Base-by-base conservation (phyloP, 2,113 vertebrate species). In the Lathamus discolor region DNA sequence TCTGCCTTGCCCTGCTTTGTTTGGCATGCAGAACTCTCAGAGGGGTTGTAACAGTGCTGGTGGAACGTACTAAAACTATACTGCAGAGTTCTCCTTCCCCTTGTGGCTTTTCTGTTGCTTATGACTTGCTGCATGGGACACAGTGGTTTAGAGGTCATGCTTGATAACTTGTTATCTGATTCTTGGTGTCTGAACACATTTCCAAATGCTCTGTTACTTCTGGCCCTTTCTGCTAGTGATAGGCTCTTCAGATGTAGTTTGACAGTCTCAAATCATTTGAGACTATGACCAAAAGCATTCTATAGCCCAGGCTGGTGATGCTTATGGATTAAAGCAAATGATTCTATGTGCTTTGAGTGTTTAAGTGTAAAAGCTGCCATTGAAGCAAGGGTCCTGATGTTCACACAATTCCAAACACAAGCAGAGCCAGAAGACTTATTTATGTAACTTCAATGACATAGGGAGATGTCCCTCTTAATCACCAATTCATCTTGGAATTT, bases 161-260 rank as follows among this genome's bases (percentile, higher is more conserved):
- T 66, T 7, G 7, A 2, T 2, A 0, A 2, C n/a, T 33, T 17
- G 2, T 27, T 16, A 1, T 5, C 33, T 18, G 2, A 6, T 19
- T 49, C 20, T 70, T 20, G 22, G 9, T 54, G 54, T 74, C 51
- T 46, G 52, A 24, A 48, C 41, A 1, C 0, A 1, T n/a, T 70
- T 24, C 73, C 73, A 20, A 31, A 33, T 12, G 28, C 46, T 13
- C 3, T 19, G 16, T 11, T 13, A 7, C 44, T 59, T 13, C 17
- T 61, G 20, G 25, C 29, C 51, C 59, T 35, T n/a, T 35, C 51
- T 46, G 33, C 24, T 25, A 29, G 25, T 10, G 43, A 17, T 4
- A 13, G 54, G 31, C 27, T 75, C 39, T n/a, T 11, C 55, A n/a
- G 0, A 4, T 11, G 27, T 28, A 1, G 41, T 33, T 49, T 25